These are phyloP conservation scores for Polypedilum pembai DNA, from an alignment of 1,140 invertebrate species.

Conservation along the genomic window DNA sequence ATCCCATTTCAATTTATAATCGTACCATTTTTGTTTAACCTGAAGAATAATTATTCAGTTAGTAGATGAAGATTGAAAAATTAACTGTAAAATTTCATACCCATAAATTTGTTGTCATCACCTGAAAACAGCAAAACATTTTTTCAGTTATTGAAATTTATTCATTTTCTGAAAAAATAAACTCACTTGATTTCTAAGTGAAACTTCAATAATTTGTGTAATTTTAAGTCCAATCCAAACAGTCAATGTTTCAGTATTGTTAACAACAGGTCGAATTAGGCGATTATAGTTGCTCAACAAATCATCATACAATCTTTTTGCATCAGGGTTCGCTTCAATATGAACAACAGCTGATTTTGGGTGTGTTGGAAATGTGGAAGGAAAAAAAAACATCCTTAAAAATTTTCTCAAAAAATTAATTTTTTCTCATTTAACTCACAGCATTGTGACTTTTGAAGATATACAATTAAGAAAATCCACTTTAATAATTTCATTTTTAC, in stretches of 20 bases:
- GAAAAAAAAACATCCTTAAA: background rate
- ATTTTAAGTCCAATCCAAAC: slow-evolving; percentile 87
- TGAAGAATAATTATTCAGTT: no score
- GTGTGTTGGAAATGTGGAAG: no score
- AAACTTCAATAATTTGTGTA: slow-evolving; percentile 94
- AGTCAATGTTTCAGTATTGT: slow-evolving; percentile 88
- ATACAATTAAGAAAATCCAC: background rate
- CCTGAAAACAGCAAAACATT: background rate
- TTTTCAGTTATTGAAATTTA: no score
- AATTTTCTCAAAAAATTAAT: slow-evolving; percentile 33
- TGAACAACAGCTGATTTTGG: slow-evolving; percentile 42
- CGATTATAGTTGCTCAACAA: slow-evolving; percentile 93
- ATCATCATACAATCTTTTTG: slow-evolving; percentile 86
- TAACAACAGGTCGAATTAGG: slow-evolving; percentile 87
- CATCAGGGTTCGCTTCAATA: slow-evolving; percentile 79
- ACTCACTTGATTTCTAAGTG: slow-evolving; percentile 79
- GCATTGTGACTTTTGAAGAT: background rate
- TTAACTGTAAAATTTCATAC: slow-evolving; percentile 40
- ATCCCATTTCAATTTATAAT: slow-evolving; percentile 89
- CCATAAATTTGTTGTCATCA: slow-evolving; percentile 92
- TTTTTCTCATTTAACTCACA: background rate
- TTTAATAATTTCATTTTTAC: slow-evolving; percentile 7
- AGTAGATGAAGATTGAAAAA: no score
- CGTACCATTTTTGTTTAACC: slow-evolving; percentile 89
- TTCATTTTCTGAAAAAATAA: no score